Percentiles rank a stretch among this genome's conserved stretches.
Conservation (phyloP, 2,888 invertebrate genomes). For the Cyclophora punctaria region DNA sequence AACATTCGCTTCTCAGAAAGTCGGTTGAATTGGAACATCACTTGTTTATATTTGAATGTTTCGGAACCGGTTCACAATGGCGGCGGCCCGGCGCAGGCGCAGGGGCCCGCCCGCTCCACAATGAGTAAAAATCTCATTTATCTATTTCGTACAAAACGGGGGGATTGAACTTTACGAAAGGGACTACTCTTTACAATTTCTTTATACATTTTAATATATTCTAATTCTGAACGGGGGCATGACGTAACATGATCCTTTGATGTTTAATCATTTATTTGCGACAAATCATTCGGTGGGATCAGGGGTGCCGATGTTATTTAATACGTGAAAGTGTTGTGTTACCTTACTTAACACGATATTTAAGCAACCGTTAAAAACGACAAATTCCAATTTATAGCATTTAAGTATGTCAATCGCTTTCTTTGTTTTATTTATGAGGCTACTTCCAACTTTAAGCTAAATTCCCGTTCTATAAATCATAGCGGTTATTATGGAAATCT, state of each 20-base stretch:
- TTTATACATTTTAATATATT: constrained; percentile 21
- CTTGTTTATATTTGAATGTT: constrained; percentile 8
- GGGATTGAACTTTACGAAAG: constrained; percentile 24
- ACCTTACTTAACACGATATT: too few species aligned
- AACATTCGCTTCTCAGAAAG: too few species aligned
- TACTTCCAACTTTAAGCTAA: too few species aligned
- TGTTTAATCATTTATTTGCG: constrained; percentile 45
- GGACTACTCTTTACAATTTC: constrained; percentile 20
- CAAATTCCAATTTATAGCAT: too few species aligned
- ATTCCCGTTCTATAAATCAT: too few species aligned
- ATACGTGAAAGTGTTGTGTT: background rate
- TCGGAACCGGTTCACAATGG: constrained; percentile 21
- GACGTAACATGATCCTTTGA: constrained; percentile 36
- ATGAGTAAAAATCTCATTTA: constrained; percentile 36
- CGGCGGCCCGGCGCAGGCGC: constrained; percentile 15
- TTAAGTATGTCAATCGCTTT: too few species aligned
- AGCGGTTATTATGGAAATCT: too few species aligned
- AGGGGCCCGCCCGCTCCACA: constrained; percentile 20
- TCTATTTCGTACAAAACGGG: constrained; percentile 31
- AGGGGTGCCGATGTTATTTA: constrained; percentile 1
- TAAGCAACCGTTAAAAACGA: too few species aligned
- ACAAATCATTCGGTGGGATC: constrained; percentile 33
- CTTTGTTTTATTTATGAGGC: too few species aligned
- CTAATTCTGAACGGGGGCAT: constrained; percentile 20
- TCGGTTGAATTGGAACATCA: constrained; percentile 9